phyloP scores from a whole-genome alignment of 2,888 invertebrate species.

The Branchipolynoe longqiensis region DNA sequence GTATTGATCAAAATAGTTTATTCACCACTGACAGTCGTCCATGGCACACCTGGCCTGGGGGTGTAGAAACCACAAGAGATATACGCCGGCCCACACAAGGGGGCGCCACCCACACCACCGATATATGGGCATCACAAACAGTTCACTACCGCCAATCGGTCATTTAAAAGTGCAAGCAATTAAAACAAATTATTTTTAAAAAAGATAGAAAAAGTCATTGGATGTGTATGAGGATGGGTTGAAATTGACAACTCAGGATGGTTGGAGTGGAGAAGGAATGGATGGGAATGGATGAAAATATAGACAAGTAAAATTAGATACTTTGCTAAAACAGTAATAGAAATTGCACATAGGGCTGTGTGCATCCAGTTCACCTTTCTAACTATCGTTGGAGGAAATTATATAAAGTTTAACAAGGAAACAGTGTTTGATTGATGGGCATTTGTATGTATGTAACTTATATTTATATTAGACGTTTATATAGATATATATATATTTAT shows the following conservation, averaged over 20 bases:
- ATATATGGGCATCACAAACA: constrained; percentile 36
- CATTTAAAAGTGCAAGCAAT: constrained; percentile 4
- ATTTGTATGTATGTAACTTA: not conserved
- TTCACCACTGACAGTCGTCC: constrained; percentile 39
- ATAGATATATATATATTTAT: too few species aligned
- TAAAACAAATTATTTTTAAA: not conserved
- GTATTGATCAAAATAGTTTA: constrained; percentile 51
- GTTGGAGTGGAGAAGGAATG: not conserved
- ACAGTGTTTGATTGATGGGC: not conserved
- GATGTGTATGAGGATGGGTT: not conserved
- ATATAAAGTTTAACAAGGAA: not conserved
- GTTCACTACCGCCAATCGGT: not conserved
- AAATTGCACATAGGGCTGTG: not conserved
- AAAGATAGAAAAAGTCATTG: too few species aligned
- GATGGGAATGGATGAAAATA: not conserved
- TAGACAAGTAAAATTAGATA: not conserved
- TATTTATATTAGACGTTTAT: too few species aligned
- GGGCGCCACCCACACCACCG: not conserved
- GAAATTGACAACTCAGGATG: not conserved
- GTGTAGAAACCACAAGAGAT: constrained; percentile 5
- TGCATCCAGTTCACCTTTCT: not conserved
- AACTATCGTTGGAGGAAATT: too few species aligned
- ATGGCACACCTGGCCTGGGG: constrained; percentile 11
- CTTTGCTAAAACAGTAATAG: not conserved
- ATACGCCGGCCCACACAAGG: constrained; percentile 38